These are phyloP conservation scores for Anoura caudifer DNA, from an alignment of 2,113 vertebrate genomes.

Conservation along the genomic window DNA sequence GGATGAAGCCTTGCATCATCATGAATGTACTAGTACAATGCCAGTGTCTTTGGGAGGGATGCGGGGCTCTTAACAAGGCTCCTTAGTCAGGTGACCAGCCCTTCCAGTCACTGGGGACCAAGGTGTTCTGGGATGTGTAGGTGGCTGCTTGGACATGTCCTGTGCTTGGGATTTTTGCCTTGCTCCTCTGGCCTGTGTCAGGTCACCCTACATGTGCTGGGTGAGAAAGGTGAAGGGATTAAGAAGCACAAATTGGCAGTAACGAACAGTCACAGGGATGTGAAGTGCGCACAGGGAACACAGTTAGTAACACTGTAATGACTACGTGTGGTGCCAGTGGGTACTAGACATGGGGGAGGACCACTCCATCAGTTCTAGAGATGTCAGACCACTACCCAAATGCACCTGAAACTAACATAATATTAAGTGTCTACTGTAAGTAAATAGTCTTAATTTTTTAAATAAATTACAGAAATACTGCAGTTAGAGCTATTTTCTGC, in stretches of 20 bases:
- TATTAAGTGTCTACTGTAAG: neutral
- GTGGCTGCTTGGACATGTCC: no score
- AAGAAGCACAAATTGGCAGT: neutral
- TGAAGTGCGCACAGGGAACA: no score
- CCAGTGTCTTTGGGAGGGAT: neutral
- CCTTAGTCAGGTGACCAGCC: accelerated
- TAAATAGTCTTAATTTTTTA: neutral
- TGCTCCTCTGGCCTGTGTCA: neutral
- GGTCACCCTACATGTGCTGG: neutral
- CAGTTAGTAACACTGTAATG: neutral
- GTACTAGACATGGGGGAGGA: neutral
- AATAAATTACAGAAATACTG: neutral
- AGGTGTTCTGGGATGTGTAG: accelerated
- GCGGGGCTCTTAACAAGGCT: accelerated
- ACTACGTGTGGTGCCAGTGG: neutral
- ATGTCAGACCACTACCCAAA: neutral
- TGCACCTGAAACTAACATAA: neutral
- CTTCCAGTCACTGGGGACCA: neutral
- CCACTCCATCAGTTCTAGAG: neutral
- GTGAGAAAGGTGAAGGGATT: neutral
- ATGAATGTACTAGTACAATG: neutral
- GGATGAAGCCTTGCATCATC: neutral
- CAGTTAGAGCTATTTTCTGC: neutral
- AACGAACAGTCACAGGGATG: no score
- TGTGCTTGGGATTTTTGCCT: no score